Base-by-base conservation (phyloP, 2,888 invertebrate genomes). In the Agrochola lychnidis region DNA sequence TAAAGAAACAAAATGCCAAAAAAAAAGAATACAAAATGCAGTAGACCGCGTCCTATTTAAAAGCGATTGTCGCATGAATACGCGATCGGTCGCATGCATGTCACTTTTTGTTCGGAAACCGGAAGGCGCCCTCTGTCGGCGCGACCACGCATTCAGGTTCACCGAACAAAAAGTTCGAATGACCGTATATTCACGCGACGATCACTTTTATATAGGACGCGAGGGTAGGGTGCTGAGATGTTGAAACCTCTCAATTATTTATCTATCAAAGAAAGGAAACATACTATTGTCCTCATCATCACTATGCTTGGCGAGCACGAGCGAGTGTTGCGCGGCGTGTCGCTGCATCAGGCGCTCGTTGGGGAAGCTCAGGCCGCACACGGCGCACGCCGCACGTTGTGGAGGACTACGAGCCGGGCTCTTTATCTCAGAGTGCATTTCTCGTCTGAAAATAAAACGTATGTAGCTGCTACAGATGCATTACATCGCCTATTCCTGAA, bases 371-470 rank as follows among this genome's bases (percentile, higher is more conserved):
- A 87, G 87, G 78, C 90, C 91, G 90, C 94, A 94, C 85, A 83
- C 83, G 57, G 79, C 75, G 87, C 95, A 94, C 80, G 88, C 53
- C 82, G 82, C 86, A 10, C 91, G 90, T 75, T 79, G 72, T 42
- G 78, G 67, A 22, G 81, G 77, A 48, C 77, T 78, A 71, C 91
- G 85, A 40, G 45, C 70, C 63, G 91, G 84, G 42, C 85, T 81
- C 88, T 89, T 82, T 63, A 90, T 64, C 57, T 93, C 93, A 22
- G 90, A 89, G 91, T 96, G 96, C 42, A 88, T 93, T 67, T 92
- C 91, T 36, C 96, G 94, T 82, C 96, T 96, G 90, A 0, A 66
- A 76, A 48, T 4, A n/a, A 14, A 53, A 53, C n/a, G 4, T n/a
- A 53, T 53, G 10, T 7, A 48, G 25, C 1, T 30, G 36, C 36